Evolutionary conservation across 2,888 invertebrate species (phyloP).

Genomic region (Priocnemis perturbator): DNA sequence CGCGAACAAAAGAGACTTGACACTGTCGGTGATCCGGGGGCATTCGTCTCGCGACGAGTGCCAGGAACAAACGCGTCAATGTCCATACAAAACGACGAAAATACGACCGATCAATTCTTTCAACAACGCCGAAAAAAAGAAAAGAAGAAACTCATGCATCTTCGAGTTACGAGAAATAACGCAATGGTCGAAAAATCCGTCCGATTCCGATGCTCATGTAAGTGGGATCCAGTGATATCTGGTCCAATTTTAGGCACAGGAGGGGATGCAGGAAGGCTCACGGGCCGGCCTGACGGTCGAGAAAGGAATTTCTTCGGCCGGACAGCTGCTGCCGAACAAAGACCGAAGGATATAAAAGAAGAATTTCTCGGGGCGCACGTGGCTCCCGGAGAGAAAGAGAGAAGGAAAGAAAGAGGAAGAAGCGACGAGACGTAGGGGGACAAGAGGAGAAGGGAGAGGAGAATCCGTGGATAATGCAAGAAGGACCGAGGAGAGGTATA

Average conservation of each 20-base stretch:
- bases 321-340: slow-evolving; percentile 72
- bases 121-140: no score
- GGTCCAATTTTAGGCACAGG: slow-evolving; percentile 40
- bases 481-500: slow-evolving; percentile 28
- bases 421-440: slow-evolving; percentile 13
- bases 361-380: slow-evolving; percentile 71
- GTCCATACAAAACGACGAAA: no score
- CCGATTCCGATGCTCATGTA: not conserved
- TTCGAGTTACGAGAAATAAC: no score
- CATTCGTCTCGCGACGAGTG: no score
- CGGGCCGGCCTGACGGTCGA: slow-evolving; percentile 59
- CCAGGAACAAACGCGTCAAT: no score
- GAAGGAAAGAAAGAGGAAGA: slow-evolving; percentile 20
- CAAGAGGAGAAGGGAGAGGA: slow-evolving; percentile 13
- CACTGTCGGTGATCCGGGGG: no score
- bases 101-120: no score
- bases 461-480: slow-evolving; percentile 45
- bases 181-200: not conserved
- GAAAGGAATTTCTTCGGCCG: slow-evolving; percentile 71
- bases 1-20: no score
- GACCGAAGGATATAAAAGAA: slow-evolving; percentile 69
- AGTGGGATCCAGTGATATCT: slow-evolving; percentile 35
- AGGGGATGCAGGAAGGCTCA: slow-evolving; percentile 29
- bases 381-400: slow-evolving; percentile 57
- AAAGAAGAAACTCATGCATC: no score